Conservation (phyloP, 1,140 invertebrate species). For the Drosophila mayri region DNA sequence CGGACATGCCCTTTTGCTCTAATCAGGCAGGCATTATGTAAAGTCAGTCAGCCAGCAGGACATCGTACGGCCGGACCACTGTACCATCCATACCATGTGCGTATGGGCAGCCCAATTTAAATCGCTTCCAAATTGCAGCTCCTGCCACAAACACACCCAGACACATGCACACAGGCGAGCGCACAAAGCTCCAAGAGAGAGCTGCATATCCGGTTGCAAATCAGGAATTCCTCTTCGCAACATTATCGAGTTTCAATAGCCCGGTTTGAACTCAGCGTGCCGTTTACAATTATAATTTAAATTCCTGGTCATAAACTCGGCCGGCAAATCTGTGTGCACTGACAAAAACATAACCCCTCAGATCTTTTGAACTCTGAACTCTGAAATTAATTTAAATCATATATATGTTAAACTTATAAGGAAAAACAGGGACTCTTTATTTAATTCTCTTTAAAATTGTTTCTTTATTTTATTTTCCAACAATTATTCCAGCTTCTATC, state of each 20-base stretch:
- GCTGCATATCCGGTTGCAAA: slow-evolving; percentile 34
- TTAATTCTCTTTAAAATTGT: too few species aligned
- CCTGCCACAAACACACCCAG: slow-evolving; percentile 9
- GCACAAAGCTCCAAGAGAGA: slow-evolving; percentile 12
- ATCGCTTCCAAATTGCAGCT: slow-evolving; percentile 32
- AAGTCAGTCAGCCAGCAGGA: slow-evolving; percentile 67
- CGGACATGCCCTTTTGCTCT: slow-evolving; percentile 43
- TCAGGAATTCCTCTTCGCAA: slow-evolving; percentile 34
- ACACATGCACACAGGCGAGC: neutral
- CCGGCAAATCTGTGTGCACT: slow-evolving; percentile 10
- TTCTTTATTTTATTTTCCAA: neutral
- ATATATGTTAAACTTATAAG: too few species aligned
- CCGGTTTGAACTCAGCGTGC: neutral
- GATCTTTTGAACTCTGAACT: neutral
- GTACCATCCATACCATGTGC: slow-evolving; percentile 38
- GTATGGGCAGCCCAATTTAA: slow-evolving; percentile 51
- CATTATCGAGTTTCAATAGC: slow-evolving; percentile 30
- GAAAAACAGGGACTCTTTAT: too few species aligned
- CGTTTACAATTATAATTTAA: slow-evolving; percentile 50
- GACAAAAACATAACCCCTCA: neutral
- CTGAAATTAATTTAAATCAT: neutral
- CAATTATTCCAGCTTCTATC: neutral
- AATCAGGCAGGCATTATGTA: slow-evolving; percentile 80
- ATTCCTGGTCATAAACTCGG: slow-evolving; percentile 46
- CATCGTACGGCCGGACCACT: slow-evolving; percentile 16